Conservation (phyloP, 2,797 vertebrate species). For the Catharus ustulatus region DNA sequence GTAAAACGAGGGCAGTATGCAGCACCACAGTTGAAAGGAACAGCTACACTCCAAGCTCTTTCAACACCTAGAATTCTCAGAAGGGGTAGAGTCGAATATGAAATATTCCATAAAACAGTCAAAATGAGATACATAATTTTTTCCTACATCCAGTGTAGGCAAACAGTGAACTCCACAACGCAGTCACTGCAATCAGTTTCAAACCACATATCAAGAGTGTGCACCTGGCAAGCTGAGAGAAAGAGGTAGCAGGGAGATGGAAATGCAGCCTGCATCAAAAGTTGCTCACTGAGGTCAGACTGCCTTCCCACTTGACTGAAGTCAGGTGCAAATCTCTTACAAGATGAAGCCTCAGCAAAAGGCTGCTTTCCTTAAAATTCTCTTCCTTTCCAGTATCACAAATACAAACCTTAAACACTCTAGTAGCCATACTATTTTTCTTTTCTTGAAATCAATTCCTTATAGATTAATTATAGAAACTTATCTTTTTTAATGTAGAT, state of each 20-base stretch:
- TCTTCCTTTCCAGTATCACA: neutral
- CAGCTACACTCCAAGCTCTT: neutral
- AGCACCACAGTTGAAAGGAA: neutral
- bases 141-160: neutral
- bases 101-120: neutral
- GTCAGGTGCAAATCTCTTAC: neutral
- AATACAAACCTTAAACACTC: neutral
- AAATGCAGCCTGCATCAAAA: neutral
- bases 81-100: neutral
- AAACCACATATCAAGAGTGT: neutral
- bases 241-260: fast-evolving
- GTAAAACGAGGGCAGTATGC: neutral
- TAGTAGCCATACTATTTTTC: neutral
- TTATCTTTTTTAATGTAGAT: neutral
- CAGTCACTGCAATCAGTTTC: neutral
- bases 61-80: neutral
- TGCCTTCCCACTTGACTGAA: neutral
- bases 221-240: neutral
- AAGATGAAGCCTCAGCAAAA: neutral
- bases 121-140: fast-evolving
- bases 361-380: neutral
- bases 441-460: neutral
- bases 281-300: neutral
- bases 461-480: neutral
- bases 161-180: neutral